These are phyloP conservation scores for Myiotriccus ornatus DNA, from an alignment of 2,797 vertebrate genomes.

Conservation along the genomic window DNA sequence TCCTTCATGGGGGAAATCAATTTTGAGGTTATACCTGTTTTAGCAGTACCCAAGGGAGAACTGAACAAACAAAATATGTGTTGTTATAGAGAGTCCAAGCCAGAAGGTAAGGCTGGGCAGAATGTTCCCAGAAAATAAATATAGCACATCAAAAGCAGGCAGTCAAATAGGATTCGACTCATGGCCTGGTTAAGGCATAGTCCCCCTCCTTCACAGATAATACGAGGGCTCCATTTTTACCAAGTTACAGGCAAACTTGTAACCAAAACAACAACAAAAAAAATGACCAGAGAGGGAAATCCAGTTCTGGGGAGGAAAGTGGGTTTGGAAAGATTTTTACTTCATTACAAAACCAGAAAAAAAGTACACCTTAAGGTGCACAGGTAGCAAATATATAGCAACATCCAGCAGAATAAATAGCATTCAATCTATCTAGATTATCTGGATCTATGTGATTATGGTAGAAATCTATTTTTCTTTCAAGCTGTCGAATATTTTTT, in stretches of 20 bases:
- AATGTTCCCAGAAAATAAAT: slow-evolving; percentile 14
- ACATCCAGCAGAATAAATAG: neutral
- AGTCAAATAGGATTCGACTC: slow-evolving; percentile 6
- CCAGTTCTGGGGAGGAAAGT: neutral
- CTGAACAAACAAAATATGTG: neutral
- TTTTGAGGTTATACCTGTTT: slow-evolving; percentile 14
- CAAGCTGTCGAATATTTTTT: neutral
- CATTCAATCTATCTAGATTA: neutral
- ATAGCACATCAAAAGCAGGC: slow-evolving; percentile 14
- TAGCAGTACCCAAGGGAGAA: slow-evolving; percentile 6
- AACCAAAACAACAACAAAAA: neutral
- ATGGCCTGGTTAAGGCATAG: neutral
- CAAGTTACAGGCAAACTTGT: neutral
- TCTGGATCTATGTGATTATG: neutral
- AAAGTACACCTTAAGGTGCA: neutral
- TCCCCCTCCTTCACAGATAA: neutral
- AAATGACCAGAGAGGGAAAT: neutral
- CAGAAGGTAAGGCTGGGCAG: slow-evolving; percentile 1
- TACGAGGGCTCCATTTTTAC: neutral
- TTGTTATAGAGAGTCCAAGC: neutral
- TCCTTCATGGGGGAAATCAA: neutral
- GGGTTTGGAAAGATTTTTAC: neutral
- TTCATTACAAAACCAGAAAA: neutral
- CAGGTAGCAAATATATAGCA: neutral
- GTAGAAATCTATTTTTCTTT: neutral